Conservation (phyloP, 2,888 invertebrate species). For the Chrysomela aeneicollis region DNA sequence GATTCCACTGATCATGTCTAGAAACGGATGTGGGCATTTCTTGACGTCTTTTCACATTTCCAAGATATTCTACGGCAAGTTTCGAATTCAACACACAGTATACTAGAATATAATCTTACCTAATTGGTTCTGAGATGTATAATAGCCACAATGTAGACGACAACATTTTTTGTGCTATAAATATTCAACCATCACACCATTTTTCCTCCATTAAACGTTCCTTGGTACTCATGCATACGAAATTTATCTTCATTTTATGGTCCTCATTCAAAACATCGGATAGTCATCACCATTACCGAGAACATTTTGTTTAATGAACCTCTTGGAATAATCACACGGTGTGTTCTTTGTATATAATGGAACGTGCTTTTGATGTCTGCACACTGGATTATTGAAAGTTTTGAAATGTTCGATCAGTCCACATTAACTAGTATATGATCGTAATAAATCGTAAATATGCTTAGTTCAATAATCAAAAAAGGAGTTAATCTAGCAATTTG, state of each 20-base stretch:
- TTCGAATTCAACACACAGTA: too few species aligned
- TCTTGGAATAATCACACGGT: not conserved
- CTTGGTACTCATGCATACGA: constrained; percentile 5
- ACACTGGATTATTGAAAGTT: not conserved
- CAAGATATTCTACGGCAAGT: too few species aligned
- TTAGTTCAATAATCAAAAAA: too few species aligned
- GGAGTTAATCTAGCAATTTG: too few species aligned
- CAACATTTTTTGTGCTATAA: not conserved
- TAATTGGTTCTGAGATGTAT: too few species aligned
- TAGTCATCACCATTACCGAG: not conserved
- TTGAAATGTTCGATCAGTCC: too few species aligned
- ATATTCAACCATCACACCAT: not conserved
- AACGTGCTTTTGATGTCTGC: not conserved
- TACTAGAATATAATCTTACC: too few species aligned
- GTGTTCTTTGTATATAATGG: not conserved
- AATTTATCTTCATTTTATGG: not conserved
- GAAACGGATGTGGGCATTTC: too few species aligned
- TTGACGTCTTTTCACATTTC: too few species aligned
- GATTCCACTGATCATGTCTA: too few species aligned
- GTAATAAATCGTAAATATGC: too few species aligned
- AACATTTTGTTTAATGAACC: not conserved
- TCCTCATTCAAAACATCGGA: not conserved
- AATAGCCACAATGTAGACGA: not conserved
- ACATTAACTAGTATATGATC: too few species aligned
- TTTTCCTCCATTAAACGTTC: not conserved